These are phyloP conservation scores for Heliconius charithonia DNA, from an alignment of 2,888 invertebrate species.

Conservation along the genomic window DNA sequence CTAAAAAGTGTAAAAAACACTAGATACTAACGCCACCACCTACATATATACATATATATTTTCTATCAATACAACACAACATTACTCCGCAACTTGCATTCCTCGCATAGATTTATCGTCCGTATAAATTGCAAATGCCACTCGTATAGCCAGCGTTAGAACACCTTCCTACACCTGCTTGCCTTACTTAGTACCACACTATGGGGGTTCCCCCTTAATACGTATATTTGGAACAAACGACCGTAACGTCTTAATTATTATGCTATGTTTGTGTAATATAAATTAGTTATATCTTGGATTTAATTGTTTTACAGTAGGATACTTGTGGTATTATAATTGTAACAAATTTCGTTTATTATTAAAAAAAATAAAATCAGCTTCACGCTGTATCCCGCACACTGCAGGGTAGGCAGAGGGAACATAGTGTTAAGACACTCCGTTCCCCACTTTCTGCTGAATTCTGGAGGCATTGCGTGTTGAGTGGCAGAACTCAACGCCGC, in stretches of 20 bases:
- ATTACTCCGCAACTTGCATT: conserved; percentile 63
- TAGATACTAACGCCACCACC: too few relatives aligned
- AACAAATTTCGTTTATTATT: not conserved
- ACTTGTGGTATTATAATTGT: not conserved
- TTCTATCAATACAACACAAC: conserved; percentile 15
- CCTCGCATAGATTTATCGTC: conserved; percentile 56
- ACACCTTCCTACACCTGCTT: conserved; percentile 31
- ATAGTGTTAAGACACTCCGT: too few relatives aligned
- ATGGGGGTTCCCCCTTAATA: too few relatives aligned
- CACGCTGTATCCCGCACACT: too few relatives aligned
- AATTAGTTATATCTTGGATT: not conserved
- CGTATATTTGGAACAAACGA: conserved; percentile 30
- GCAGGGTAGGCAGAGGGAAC: too few relatives aligned
- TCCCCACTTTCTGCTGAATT: too few relatives aligned
- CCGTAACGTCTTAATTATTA: conserved; percentile 40
- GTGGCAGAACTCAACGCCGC: too few relatives aligned
- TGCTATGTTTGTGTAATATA: conserved; percentile 10
- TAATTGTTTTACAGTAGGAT: not conserved
- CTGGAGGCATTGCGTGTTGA: too few relatives aligned
- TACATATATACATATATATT: not conserved
- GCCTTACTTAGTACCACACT: not conserved
- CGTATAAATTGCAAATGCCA: conserved; percentile 62
- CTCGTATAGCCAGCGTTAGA: conserved; percentile 43
- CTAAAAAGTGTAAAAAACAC: too few relatives aligned
- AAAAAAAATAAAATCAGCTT: too few relatives aligned